Percentiles rank a stretch among this genome's conserved stretches.
These are phyloP conservation scores for Andrena minutula DNA, from an alignment of 2,888 invertebrate species.

Conservation along the genomic window DNA sequence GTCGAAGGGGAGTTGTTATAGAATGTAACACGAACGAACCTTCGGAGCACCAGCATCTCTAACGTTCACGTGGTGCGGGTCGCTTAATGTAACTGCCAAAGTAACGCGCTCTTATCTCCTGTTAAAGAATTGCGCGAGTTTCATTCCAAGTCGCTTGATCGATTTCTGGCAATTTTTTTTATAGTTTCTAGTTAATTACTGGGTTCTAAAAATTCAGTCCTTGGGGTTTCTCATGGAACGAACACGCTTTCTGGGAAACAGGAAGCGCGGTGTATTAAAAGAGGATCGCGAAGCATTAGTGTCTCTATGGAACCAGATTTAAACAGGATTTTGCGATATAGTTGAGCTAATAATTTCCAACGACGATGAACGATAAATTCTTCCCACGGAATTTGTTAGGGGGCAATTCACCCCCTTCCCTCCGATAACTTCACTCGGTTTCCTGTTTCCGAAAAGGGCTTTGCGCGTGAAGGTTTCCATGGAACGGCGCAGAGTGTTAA, in stretches of 20 bases:
- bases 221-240: neutral
- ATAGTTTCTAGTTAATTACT: neutral
- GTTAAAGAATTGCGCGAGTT: neutral
- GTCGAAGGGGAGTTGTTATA: conserved; percentile 16
- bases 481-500: conserved; percentile 22
- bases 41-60: neutral
- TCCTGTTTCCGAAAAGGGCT: conserved; percentile 21
- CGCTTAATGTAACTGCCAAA: neutral
- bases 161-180: too few species aligned
- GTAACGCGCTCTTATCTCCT: neutral
- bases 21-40: neutral
- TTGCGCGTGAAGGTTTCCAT: conserved; percentile 2
- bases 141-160: too few species aligned
- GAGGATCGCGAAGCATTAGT: neutral
- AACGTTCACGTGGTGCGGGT: neutral
- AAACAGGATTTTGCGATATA: neutral
- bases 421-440: neutral
- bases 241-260: neutral
- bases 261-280: neutral
- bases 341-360: neutral
- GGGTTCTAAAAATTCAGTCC: neutral
- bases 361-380: neutral
- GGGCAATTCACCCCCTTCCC: neutral
- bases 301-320: neutral
- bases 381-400: neutral